Base-by-base conservation (phyloP, 2,113 vertebrate genomes). In the Caloenas nicobarica region DNA sequence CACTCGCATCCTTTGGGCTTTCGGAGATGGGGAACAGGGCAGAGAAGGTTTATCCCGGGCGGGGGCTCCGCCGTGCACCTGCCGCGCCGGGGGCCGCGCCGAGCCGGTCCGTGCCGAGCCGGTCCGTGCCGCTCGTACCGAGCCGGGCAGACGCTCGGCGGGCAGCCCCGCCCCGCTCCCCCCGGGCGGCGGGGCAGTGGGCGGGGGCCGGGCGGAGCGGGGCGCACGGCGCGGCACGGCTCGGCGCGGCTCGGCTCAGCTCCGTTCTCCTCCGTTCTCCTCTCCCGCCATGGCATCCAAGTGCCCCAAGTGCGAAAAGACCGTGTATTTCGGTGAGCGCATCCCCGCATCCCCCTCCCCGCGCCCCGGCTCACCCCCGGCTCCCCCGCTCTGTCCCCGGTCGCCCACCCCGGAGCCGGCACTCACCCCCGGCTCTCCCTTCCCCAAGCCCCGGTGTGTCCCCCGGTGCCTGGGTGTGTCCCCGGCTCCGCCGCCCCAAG, bases 301-400 rank as follows among this genome's bases (percentile, higher is more conserved):
- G 97, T 99, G 99, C 91, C 99, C 99, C 62, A 99, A 99, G 97
- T 99, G 99, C 96, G 99, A 99, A 53, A 99, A 99, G 98, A 99
- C 99, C 46, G 99, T 99, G 81, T 99, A 99, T 96, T 99, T 99
- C 85, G 99, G 99, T 99, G 93, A 98, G 99, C 98, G 36, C 72
- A 44, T 66, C 42, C 42, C 42, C 42, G 42, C 50, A 18, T 28
- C 36, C 66, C 56, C 62, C 62, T 44, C 42, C 42, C 42, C 6
- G 42, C 16, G 42, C 42, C 42, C 16, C 16, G 42, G 42, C 80
- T 78, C 13, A 51, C 53, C n/a, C 60, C 26, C 29, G 23, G 36
- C 7, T 42, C 23, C 14, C 69, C 54, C 16, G 4, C 33, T 31
- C 48, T 36, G 60, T 16, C 14, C 69, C 19, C 21, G 17, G 5